Evolutionary conservation across 2,113 vertebrate genomes (phyloP).

Genomic region (Dermatemys mawii): DNA sequence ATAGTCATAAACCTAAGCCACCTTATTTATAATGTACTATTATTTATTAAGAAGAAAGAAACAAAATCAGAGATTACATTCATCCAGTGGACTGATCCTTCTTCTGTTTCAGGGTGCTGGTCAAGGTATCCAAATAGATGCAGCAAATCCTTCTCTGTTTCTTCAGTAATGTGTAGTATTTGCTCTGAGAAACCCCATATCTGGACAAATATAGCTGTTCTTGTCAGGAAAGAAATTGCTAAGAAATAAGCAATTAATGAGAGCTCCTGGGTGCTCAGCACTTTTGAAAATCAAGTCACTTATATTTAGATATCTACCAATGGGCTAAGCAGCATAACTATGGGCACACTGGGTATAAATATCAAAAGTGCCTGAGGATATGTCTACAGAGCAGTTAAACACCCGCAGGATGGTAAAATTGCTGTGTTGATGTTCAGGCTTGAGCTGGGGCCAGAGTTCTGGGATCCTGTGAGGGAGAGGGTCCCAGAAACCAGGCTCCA

Average conservation of each 20-base stretch:
- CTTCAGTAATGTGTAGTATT: not conserved
- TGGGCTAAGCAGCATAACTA: not conserved
- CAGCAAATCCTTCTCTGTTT: not conserved
- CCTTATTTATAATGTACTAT: not conserved
- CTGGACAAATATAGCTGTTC: not conserved
- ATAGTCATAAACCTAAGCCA: not conserved
- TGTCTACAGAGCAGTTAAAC: not conserved
- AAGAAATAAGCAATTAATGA: not conserved
- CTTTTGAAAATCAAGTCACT: slow-evolving; percentile 5
- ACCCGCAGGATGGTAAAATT: not conserved
- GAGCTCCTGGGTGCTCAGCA: not conserved
- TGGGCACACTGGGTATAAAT: not conserved
- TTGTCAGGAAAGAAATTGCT: not conserved
- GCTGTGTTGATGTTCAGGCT: not conserved
- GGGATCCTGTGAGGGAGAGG: not conserved
- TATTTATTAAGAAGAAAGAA: not conserved
- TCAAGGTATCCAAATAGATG: not conserved
- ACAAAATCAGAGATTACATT: not conserved
- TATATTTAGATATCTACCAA: not conserved
- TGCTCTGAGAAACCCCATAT: accelerated
- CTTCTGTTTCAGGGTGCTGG: not conserved
- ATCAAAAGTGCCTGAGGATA: not conserved
- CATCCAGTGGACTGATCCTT: not conserved
- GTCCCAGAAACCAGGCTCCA: not conserved
- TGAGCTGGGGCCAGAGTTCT: not conserved